Conservation (phyloP, 1,140 invertebrate species). For the Phocides pigmalion region DNA sequence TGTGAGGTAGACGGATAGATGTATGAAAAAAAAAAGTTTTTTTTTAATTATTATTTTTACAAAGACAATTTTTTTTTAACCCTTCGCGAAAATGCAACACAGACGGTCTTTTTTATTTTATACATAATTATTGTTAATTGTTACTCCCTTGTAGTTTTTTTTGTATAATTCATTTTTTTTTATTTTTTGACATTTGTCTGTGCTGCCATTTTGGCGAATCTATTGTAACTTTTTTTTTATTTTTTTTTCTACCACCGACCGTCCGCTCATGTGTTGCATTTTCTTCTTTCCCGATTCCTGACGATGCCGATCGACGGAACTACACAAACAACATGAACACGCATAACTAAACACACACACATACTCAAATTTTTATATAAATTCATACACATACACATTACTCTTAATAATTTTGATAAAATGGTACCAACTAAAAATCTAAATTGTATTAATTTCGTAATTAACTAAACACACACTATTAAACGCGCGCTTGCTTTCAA, state of each 20-base stretch:
- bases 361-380: slow-evolving; percentile 1
- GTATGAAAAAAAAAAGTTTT: neutral
- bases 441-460: too few relatives aligned
- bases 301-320: slow-evolving; percentile 37
- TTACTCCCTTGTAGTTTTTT: slow-evolving; percentile 17
- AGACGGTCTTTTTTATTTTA: slow-evolving; percentile 70
- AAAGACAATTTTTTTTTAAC: slow-evolving; percentile 51
- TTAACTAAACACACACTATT: too few relatives aligned
- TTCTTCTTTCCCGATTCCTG: slow-evolving; percentile 75
- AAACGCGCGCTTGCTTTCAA: too few relatives aligned
- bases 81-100: slow-evolving; percentile 80
- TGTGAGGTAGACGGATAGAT: slow-evolving; percentile 18
- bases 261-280: slow-evolving; percentile 78
- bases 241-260: slow-evolving; percentile 64
- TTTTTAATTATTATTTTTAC: slow-evolving; percentile 10
- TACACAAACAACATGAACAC: slow-evolving; percentile 36
- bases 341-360: slow-evolving; percentile 32
- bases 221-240: slow-evolving; percentile 42
- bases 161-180: slow-evolving; percentile 28
- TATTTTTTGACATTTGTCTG: slow-evolving; percentile 59
- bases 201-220: slow-evolving; percentile 78
- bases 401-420: too few relatives aligned
- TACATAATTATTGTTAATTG: slow-evolving; percentile 28
- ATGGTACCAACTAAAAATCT: too few relatives aligned
- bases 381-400: neutral